These are phyloP conservation scores for Caenorhabditis remanei DNA, from an alignment of 1,140 invertebrate genomes.

Conservation along the genomic window DNA sequence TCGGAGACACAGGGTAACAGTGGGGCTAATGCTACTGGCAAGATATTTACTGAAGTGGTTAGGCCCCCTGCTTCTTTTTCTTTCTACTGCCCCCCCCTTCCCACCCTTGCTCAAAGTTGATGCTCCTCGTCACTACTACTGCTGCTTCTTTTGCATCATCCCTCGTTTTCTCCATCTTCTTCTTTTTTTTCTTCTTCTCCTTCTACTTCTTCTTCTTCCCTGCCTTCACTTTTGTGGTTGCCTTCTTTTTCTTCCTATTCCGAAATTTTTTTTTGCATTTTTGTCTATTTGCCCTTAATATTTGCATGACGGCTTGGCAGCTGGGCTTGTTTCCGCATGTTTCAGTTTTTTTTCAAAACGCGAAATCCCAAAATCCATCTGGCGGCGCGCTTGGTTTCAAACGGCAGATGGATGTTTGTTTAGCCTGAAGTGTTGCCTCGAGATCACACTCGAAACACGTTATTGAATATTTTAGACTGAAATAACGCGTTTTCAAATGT, in stretches of 20 bases:
- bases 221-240: background rate
- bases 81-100: conserved; percentile 5
- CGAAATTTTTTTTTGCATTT: conserved; percentile 1
- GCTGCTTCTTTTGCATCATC: conserved; percentile 52
- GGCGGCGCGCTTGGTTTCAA: no score
- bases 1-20: conserved; percentile 42
- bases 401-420: no score
- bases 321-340: no score
- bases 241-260: background rate
- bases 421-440: no score
- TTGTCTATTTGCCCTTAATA: background rate
- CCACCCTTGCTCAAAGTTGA: conserved; percentile 52
- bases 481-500: no score
- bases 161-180: conserved; percentile 51
- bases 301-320: no score
- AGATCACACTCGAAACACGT: no score
- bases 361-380: no score
- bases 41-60: conserved; percentile 56
- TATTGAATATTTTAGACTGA: no score
- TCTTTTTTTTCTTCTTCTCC: conserved; percentile 8
- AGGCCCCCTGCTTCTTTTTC: conserved; percentile 48
- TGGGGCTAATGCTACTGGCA: conserved; percentile 52
- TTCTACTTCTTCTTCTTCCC: background rate
- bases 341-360: no score
- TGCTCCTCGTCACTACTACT: conserved; percentile 52